A percentile compares a stretch with the other conserved stretches of the same genome.
Conservation (phyloP, 1,140 invertebrate species). For the Trachelipus rathkii region DNA sequence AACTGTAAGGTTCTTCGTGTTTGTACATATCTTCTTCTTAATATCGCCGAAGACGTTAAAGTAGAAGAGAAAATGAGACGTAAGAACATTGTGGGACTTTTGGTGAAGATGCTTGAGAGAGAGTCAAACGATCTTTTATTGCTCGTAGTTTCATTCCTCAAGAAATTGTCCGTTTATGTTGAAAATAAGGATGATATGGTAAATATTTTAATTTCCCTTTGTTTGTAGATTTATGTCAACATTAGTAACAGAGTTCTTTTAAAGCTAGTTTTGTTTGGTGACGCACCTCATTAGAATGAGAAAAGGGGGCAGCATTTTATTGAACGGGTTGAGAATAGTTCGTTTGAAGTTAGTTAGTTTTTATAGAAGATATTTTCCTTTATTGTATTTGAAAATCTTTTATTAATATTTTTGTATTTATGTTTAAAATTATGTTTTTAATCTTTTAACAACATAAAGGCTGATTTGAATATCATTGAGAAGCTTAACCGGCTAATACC, state of each 20-base stretch:
- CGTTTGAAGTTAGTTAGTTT: too few species aligned
- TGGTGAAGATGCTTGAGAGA: conserved; percentile 83
- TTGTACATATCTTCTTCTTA: conserved; percentile 82
- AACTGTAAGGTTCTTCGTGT: conserved; percentile 49
- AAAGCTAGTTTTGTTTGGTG: too few species aligned
- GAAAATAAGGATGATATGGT: conserved; percentile 94
- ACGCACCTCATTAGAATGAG: too few species aligned
- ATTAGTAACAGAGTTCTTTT: too few species aligned
- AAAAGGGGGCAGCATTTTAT: too few species aligned
- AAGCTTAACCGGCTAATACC: conserved; percentile 55
- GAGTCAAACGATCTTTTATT: conserved; percentile 81
- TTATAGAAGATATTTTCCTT: too few species aligned
- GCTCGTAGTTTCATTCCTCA: conserved; percentile 87
- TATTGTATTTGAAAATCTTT: too few species aligned
- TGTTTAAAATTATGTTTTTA: too few species aligned
- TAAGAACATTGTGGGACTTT: conserved; percentile 80
- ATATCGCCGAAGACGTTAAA: conserved; percentile 88
- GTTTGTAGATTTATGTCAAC: too few species aligned
- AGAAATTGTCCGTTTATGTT: conserved; percentile 88
- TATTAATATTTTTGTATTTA: conserved; percentile 29
- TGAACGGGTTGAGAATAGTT: too few species aligned
- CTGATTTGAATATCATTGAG: conserved; percentile 55
- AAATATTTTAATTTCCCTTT: conserved; percentile 33
- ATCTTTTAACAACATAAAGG: too few species aligned
- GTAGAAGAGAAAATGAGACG: conserved; percentile 96